Evolutionary conservation across 92 coral and sea anemone genomes (phyloP), one percentile per base, ranked within the genome.

Genomic region (Umimayanthus chanpuru): DNA sequence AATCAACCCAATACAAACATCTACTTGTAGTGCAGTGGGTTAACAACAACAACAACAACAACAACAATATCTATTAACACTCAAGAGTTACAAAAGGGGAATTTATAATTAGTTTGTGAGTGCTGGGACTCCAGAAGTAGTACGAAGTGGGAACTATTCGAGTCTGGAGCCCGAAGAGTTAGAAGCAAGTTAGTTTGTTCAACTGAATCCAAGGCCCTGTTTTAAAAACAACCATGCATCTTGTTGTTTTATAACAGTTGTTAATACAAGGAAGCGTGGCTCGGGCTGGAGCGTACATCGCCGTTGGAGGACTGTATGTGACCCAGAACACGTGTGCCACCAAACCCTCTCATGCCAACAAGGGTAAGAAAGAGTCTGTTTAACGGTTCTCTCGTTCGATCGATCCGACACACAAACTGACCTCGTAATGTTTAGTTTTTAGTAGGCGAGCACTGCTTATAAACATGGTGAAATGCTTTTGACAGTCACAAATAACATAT

Each of bases 261-360:
- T 18, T 80, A 67, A 83, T 92, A 28, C 81, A 82, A 21, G 92
- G 91, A 61, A 28, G 75, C 32, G 64, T 89, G 25, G 85, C 64
- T 9, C 65, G 80, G 21, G 85, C 39, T 14, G 92, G 89, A 76
- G 91, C 92, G 8, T 87, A 89, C 66, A 20, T 90, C 15, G 91
- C 94, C 77, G 26, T 92, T n/a, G 94, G 94, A 41, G 94, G 89
- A 16, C 40, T 92, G 61, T 75, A 50, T 38, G 88, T 89, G 55
- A 81, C 92, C 7, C 89, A 85, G 18, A 86, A 50, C 32, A 76
- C 82, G 47, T 92, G 94, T 74, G 53, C 66, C 15, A 79, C 92
- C 58, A 21, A 78, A 61, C 94, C 92, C 20, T 39, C 73, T 7
- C 66, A 68, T 8, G 87, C 94, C 32, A 61, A 49, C 11, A 84